Conservation (phyloP, 1,140 invertebrate species). For the Mesaphorura yosii region DNA sequence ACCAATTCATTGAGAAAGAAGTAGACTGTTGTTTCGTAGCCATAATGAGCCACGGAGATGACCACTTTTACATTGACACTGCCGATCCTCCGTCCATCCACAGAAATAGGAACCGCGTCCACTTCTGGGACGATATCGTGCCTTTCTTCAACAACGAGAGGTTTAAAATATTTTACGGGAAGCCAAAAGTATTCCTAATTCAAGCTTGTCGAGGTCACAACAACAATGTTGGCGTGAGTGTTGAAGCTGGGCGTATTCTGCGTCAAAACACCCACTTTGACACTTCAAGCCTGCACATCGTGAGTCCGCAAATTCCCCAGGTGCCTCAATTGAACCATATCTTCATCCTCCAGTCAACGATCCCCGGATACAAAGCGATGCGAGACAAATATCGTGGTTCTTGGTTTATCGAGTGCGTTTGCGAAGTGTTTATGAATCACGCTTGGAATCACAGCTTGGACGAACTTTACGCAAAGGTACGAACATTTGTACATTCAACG, state of each 20-base stretch:
- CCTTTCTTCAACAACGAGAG: not conserved
- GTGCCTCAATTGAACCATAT: not conserved
- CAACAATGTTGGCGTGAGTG: not conserved
- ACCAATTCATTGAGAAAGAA: not conserved
- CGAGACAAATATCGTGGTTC: conserved; percentile 1
- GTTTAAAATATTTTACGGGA: not conserved
- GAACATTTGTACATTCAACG: not conserved
- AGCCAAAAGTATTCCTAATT: not conserved
- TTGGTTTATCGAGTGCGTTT: conserved; percentile 1
- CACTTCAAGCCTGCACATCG: not conserved
- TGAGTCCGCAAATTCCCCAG: not conserved
- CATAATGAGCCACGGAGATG: not conserved
- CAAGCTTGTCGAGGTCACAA: not conserved
- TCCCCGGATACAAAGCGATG: conserved; percentile 4
- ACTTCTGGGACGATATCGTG: not conserved
- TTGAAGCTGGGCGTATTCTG: not conserved
- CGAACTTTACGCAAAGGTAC: not conserved
- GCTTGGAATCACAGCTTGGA: not conserved
- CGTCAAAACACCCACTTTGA: not conserved
- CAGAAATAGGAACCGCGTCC: not conserved
- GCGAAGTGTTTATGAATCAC: not conserved
- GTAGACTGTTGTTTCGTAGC: not conserved
- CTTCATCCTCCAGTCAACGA: not conserved
- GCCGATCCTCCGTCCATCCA: not conserved
- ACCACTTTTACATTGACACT: not conserved